Evolutionary conservation across 2,113 vertebrate genomes (phyloP).

Genomic region (Acinonyx jubatus): DNA sequence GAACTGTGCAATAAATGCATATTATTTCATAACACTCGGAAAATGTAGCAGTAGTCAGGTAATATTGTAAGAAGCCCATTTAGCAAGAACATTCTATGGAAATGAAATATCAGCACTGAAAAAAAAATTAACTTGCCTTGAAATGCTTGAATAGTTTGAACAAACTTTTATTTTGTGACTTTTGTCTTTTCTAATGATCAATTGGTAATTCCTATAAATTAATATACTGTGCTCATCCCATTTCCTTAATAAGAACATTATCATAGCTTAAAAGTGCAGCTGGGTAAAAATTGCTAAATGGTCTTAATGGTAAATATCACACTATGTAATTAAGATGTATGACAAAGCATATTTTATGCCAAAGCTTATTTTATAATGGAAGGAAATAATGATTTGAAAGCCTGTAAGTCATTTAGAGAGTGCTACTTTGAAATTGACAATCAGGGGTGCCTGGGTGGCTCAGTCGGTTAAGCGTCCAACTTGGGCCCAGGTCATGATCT

Average conservation of each 20-base stretch:
- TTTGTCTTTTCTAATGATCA: constrained; percentile 36
- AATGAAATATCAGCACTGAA: not conserved
- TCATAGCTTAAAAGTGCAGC: constrained; percentile 28
- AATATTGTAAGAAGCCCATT: not conserved
- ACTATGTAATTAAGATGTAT: constrained; percentile 44
- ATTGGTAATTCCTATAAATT: not conserved
- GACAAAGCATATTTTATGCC: constrained; percentile 32
- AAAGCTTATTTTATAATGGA: constrained; percentile 39
- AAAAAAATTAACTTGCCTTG: not conserved
- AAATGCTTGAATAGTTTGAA: constrained; percentile 8
- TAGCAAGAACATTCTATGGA: not conserved
- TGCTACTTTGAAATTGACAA: not conserved
- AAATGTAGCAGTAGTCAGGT: not conserved
- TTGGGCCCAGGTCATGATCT: too few species aligned
- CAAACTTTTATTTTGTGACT: constrained; percentile 46
- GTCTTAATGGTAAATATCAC: constrained; percentile 47
- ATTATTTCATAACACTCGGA: not conserved
- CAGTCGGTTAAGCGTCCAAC: too few species aligned
- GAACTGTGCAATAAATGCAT: not conserved
- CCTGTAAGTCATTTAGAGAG: not conserved
- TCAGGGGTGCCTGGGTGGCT: not conserved
- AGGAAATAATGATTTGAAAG: constrained; percentile 31
- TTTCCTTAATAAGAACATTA: constrained; percentile 58
- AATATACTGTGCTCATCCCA: not conserved
- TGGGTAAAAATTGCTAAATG: constrained; percentile 44